Evolutionary conservation across 1,140 invertebrate species (phyloP), one percentile per base, ranked within the genome.

Genomic region (Pogonognathellus flavescens): DNA sequence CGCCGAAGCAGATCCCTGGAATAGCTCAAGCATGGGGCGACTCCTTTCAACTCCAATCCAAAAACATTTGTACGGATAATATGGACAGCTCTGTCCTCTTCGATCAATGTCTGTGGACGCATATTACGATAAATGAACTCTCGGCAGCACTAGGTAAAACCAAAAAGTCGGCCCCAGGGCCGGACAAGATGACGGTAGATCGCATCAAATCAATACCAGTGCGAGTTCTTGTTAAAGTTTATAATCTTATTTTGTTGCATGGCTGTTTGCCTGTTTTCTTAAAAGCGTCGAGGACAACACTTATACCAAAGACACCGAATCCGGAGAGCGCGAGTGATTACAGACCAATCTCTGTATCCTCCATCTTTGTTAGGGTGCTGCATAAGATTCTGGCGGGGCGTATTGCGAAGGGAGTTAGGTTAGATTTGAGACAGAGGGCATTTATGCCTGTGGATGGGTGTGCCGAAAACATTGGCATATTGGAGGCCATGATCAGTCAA

Each of bases 391-490:
- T 85, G 31, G 72, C 70, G n/a, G n/a, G 16, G 22, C 55, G 72
- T 0, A 18, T 85, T 13, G 13, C 52, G 8, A n/a, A 18, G 10
- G 18, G 16, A 9, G 41, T 70, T 0, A n/a, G 49, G 0, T 22
- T 89, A 0, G 89, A 89, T 70, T 16, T 22, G 0, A 66, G 86
- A 25, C 89, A 90, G 49, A 81, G 88, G 22, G 89, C 85, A 0
- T 90, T 89, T 10, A 10, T 57, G 0, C 16, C 70, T 0, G 52
- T 85, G 5, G 90, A 90, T 80, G 90, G 89, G 4, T 88, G 88
- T 16, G 70, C 87, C 0, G 88, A 90, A 6, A 90, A 89, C 59
- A 85, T 84, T 0, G 86, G 86, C 3, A 52, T 88, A 0, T 72
- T 89, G 4, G 89, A 89, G 10, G 0, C 82, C 0, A 20, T 89